A percentile compares a stretch with the other conserved stretches of the same genome.
phyloP scores from a whole-genome alignment of 2,797 vertebrate species.

The Numenius phaeopus region DNA sequence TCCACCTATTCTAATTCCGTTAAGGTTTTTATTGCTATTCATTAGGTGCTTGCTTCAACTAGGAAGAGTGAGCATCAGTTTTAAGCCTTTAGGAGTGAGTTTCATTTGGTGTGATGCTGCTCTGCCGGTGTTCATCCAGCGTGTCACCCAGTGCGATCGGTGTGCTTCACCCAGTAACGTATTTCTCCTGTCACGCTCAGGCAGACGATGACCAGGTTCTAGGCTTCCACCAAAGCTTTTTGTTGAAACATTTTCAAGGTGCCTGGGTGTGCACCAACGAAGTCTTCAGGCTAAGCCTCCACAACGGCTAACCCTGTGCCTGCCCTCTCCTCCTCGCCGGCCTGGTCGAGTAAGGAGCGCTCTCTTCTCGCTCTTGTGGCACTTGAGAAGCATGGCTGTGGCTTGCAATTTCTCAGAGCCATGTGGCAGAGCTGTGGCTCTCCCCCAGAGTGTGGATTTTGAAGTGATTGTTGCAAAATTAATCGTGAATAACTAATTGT shows the following conservation, averaged over 20 bases:
- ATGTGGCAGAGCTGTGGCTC: background rate
- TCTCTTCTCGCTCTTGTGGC: conserved; percentile 10
- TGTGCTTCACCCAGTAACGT: background rate
- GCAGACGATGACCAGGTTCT: conserved; percentile 84
- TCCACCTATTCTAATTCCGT: background rate
- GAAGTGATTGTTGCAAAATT: conserved; percentile 3
- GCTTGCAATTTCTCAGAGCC: conserved; percentile 7
- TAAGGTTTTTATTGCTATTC: background rate
- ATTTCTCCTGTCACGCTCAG: conserved; percentile 74
- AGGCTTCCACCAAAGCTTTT: conserved; percentile 85
- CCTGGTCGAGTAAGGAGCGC: conserved; percentile 75
- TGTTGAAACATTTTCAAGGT: conserved; percentile 82
- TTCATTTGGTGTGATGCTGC: background rate
- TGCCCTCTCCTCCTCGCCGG: conserved; percentile 48
- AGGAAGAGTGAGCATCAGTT: background rate
- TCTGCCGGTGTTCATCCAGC: background rate
- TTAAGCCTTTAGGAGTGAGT: background rate
- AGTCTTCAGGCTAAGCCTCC: conserved; percentile 85
- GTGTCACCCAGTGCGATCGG: background rate
- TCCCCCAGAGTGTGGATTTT: background rate
- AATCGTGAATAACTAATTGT: conserved; percentile 26
- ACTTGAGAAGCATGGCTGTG: conserved; percentile 45
- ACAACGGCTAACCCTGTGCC: conserved; percentile 79
- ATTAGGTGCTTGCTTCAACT: background rate
- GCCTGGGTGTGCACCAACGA: conserved; percentile 85